phyloP scores from a whole-genome alignment of 2,113 vertebrate genomes.

The Lipophrys pholis region DNA sequence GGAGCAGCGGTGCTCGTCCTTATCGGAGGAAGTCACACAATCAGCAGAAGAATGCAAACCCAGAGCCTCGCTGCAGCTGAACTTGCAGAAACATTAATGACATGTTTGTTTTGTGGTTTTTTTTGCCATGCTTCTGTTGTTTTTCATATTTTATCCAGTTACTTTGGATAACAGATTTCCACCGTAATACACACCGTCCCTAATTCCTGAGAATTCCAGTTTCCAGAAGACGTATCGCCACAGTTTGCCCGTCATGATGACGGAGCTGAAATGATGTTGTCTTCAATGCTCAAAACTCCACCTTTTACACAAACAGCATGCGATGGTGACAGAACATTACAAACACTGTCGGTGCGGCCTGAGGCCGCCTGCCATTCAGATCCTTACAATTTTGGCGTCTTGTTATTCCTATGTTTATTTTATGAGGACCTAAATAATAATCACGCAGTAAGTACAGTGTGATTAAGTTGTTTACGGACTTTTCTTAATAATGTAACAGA shows the following conservation, averaged over 20 bases:
- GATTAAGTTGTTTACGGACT: too few species aligned
- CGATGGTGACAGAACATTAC: background rate
- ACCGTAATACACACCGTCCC: slow-evolving; percentile 9
- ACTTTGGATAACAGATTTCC: slow-evolving; percentile 30
- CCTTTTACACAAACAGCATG: slow-evolving; percentile 10
- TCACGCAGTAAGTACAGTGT: background rate
- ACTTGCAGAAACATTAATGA: slow-evolving; percentile 19
- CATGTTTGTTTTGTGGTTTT: background rate
- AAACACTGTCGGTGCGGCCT: background rate
- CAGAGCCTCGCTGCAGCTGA: slow-evolving; percentile 39
- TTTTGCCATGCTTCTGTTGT: slow-evolving; percentile 1
- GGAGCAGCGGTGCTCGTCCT: slow-evolving; percentile 57
- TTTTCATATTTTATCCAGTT: slow-evolving; percentile 57
- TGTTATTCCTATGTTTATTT: background rate
- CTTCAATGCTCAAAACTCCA: slow-evolving; percentile 36
- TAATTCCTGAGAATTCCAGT: slow-evolving; percentile 22
- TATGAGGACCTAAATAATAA: background rate
- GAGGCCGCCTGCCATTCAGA: background rate
- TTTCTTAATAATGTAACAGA: background rate
- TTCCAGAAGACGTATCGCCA: slow-evolving; percentile 32
- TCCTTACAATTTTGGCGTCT: background rate
- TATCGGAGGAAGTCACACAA: slow-evolving; percentile 73
- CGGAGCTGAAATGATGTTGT: slow-evolving; percentile 15
- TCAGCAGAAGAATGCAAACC: slow-evolving; percentile 69
- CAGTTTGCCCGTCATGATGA: background rate